Evolutionary conservation across 2,888 invertebrate genomes (phyloP), one percentile per base, ranked within the genome.

Genomic region (Caenorhabditis sp.): DNA sequence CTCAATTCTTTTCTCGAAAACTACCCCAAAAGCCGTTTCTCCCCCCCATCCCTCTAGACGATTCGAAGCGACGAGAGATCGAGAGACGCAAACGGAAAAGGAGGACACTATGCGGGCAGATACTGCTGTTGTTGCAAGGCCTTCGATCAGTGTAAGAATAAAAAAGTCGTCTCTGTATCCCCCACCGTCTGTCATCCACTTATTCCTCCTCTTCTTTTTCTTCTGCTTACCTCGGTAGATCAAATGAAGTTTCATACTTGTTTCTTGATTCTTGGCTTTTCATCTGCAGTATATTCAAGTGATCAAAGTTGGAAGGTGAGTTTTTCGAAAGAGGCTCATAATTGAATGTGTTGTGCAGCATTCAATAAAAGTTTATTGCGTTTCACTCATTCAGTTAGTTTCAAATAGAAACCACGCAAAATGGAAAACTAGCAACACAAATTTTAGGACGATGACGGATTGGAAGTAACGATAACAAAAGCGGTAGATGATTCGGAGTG

Each of bases 101-200:
- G 70, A 79, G 79, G 79, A 64, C 70, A 70, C 63, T n/a, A 38
- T 38, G 41, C 63, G 38, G 38, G 19, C 14, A 72, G 73, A 73
- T 73, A 73, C 73, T 73, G 31, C 51, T 68, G 68, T 61, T 61
- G 61, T 51, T 44, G 49, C 64, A 47, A 26, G 61, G 79, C 54
- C 70, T 64, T 70, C 70, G 70, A 79, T 79, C 79, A 79, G 79
- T 79, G 79, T 79, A 79, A 64, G 70, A 79, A 79, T 44, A 69
- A 54, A 51, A 54, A 31, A 54, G 35, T 54, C 35, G 54, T 14
- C 10, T 68, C n/a, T 66, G 64, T 31, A 66, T 44, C 19, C 49
- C 22, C 47, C 19, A 10, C 26, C 19, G 4, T 63, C 22, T 24
- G 38, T 47, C 59, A 69, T 66, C 69, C 69, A 59, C 49, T 61